Base-by-base conservation (phyloP, 2,888 invertebrate species). In the Cataglyphis cursor region DNA sequence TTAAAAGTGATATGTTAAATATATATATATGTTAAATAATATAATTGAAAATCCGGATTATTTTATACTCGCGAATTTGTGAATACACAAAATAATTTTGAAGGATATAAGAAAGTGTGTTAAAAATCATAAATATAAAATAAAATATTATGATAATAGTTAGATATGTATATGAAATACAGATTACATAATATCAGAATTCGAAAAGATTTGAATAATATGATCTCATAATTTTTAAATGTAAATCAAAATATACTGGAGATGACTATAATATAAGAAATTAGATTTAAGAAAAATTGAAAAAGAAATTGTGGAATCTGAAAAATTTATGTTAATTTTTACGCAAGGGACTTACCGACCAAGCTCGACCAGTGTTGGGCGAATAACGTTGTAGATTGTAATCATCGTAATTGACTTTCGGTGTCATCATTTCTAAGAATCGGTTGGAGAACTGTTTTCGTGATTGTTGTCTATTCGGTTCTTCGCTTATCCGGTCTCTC, bases 401-500 rank as follows among this genome's bases (percentile, higher is more conserved):
- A 61, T 92, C 91, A 84, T 92, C 91, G 84, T 92, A 92, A 85
- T 92, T 90, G 51, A 90, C 74, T 74, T 88, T 87, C 80, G 92
- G 89, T 59, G 92, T 87, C 15, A 90, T 88, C 12, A 90, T 90
- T 85, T 90, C 91, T 64, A 91, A 86, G 15, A 91, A 59, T 8
- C 92, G 91, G 44, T 92, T 92, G 8, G 88, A 85, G 66, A 90
- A 92, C 82, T 93, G 92, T 51, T 89, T 91, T 18, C 90, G 91
- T 4, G 89, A 70, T 44, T 92, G 91, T 57, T 88, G 89, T 9
- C 87, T 81, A 12, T 65, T 81, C 28, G 85, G 81, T 12, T 74
- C 91, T 51, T 92, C 92, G 84, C 96, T 96, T 0, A 96, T 95
- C 15, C 64, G 96, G 5, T 76, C 51, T 95, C 82, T 97, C 31